phyloP scores from a whole-genome alignment of 2,113 vertebrate genomes.

The Chaetops frenatus region DNA sequence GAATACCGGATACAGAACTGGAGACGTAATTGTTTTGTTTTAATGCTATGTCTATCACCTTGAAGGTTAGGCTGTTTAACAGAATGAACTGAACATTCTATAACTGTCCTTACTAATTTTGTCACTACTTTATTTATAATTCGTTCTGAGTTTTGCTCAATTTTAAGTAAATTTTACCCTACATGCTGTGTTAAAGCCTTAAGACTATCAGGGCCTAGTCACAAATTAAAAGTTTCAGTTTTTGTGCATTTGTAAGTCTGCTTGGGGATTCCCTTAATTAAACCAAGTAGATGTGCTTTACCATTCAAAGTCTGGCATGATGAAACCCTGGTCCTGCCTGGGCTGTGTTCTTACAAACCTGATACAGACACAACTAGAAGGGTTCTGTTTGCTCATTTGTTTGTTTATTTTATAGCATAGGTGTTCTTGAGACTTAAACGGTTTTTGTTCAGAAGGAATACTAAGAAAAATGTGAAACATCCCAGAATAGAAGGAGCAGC shows the following conservation, averaged over 20 bases:
- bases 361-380: neutral
- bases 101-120: neutral
- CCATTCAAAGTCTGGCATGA: neutral
- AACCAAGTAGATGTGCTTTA: neutral
- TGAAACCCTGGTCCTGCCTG: neutral
- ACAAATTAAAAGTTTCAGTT: neutral
- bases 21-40: neutral
- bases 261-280: neutral
- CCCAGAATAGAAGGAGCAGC: neutral
- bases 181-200: neutral
- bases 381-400: neutral
- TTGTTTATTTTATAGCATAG: neutral
- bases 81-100: neutral
- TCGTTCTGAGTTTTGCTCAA: neutral
- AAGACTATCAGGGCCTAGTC: neutral
- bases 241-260: neutral
- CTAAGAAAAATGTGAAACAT: neutral
- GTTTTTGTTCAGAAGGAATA: neutral
- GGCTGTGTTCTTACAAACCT: neutral
- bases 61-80: neutral
- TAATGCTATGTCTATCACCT: neutral
- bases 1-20: neutral
- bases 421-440: neutral
- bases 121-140: neutral
- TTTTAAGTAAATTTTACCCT: neutral